A percentile compares a stretch with the other conserved stretches of the same genome.
phyloP scores from a whole-genome alignment of 2,797 vertebrate species.

The Columba guinea region DNA sequence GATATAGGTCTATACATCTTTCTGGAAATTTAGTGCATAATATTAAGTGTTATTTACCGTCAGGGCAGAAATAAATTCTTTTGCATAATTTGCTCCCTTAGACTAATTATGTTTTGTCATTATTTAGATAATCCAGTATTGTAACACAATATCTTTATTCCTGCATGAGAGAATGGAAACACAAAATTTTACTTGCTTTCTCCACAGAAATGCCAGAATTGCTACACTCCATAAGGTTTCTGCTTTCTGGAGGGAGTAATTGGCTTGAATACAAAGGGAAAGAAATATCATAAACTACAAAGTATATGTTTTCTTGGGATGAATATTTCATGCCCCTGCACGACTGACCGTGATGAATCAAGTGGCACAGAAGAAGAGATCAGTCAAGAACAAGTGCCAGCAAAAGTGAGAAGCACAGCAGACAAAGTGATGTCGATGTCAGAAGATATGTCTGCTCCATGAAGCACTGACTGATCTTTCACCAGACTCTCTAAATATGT shows the following conservation, averaged over 20 bases:
- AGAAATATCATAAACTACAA: constrained; percentile 10
- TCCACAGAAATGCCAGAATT: neutral
- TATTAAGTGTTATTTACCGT: neutral
- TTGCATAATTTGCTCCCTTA: neutral
- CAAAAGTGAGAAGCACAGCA: neutral
- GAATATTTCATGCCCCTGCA: constrained; percentile 39
- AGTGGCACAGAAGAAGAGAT: constrained; percentile 40
- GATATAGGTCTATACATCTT: neutral
- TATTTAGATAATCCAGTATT: neutral
- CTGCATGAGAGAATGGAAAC: neutral
- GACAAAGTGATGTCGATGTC: constrained; percentile 3
- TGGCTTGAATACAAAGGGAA: constrained; percentile 7
- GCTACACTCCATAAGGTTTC: neutral
- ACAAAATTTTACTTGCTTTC: neutral
- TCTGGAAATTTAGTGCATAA: neutral
- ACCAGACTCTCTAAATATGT: neutral
- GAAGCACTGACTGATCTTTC: constrained; percentile 7
- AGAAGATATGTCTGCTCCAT: neutral
- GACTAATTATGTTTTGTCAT: neutral
- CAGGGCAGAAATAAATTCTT: neutral
- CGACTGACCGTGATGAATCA: constrained; percentile 11
- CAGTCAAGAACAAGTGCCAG: constrained; percentile 15
- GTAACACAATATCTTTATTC: neutral
- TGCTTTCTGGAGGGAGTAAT: constrained; percentile 15
- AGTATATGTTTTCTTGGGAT: constrained; percentile 10